A percentile compares a stretch with the other conserved stretches of the same genome.
Evolutionary conservation across 1,140 invertebrate genomes (phyloP).

Genomic region (Drosophila micromelanica): DNA sequence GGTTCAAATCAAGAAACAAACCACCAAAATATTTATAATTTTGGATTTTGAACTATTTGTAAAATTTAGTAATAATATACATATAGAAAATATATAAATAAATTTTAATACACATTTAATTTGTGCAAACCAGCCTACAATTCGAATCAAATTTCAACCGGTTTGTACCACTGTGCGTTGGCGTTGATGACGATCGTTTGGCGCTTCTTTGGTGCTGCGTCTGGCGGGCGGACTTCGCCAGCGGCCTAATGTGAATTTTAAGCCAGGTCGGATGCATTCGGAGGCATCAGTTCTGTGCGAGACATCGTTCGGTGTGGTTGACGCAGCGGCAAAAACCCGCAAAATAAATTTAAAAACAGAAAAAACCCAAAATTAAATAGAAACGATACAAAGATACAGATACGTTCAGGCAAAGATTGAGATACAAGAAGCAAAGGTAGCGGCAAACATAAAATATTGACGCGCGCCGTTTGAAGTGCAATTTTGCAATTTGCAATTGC

Average conservation of each 20-base stretch:
- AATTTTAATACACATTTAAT: too few relatives aligned
- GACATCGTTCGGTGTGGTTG: slow-evolving; percentile 64
- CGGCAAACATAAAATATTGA: slow-evolving; percentile 16
- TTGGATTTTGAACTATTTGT: too few relatives aligned
- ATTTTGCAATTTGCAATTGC: slow-evolving; percentile 14
- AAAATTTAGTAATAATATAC: too few relatives aligned
- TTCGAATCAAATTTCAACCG: neutral
- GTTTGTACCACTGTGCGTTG: slow-evolving; percentile 49
- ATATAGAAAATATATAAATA: too few relatives aligned
- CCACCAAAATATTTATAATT: too few relatives aligned
- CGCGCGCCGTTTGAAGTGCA: slow-evolving; percentile 37
- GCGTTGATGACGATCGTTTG: slow-evolving; percentile 65
- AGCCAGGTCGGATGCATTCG: slow-evolving; percentile 70
- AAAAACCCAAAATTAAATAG: neutral
- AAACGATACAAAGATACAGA: slow-evolving; percentile 16
- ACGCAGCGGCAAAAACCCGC: slow-evolving; percentile 27
- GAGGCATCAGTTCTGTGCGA: slow-evolving; percentile 71
- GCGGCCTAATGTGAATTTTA: slow-evolving; percentile 77
- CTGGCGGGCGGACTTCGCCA: slow-evolving; percentile 50
- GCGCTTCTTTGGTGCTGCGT: slow-evolving; percentile 64
- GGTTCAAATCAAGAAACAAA: too few relatives aligned
- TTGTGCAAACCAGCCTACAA: too few relatives aligned
- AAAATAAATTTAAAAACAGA: too few relatives aligned
- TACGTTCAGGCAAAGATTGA: slow-evolving; percentile 6
- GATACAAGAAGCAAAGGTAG: slow-evolving; percentile 13